A percentile compares a stretch with the other conserved stretches of the same genome.
Conservation (phyloP, 2,113 vertebrate species). For the Paralichthys olivaceus region DNA sequence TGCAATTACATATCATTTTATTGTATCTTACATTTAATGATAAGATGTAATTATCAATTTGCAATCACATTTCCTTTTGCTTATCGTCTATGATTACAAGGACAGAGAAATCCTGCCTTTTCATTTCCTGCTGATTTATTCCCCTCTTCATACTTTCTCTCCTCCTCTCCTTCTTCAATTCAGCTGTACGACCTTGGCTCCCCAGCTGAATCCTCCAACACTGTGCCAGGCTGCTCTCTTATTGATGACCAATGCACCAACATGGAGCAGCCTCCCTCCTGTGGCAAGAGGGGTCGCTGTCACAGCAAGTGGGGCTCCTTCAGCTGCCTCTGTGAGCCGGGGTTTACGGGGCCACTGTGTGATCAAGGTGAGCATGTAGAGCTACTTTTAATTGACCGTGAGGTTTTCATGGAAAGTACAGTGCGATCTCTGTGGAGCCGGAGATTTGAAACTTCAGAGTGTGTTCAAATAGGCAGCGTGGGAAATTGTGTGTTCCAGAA, state of each 20-base stretch:
- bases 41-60: not conserved
- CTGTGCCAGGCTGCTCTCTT: conserved; percentile 83
- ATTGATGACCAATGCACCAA: conserved; percentile 84
- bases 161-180: conserved; percentile 6
- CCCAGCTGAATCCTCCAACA: conserved; percentile 84
- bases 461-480: conserved; percentile 5
- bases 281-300: conserved; percentile 84
- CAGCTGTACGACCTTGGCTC: conserved; percentile 87
- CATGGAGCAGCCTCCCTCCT: conserved; percentile 78
- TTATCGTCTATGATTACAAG: conserved; percentile 1
- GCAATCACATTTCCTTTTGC: conserved; percentile 9
- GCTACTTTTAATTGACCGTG: not conserved
- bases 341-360: conserved; percentile 85
- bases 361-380: conserved; percentile 81
- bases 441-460: conserved; percentile 22
- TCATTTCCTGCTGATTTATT: conserved; percentile 7
- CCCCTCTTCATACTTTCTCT: conserved; percentile 3
- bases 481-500: conserved; percentile 9
- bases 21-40: conserved; percentile 4
- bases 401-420: conserved; percentile 23
- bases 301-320: conserved; percentile 82
- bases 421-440: conserved; percentile 7
- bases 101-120: not conserved
- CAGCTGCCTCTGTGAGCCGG: conserved; percentile 84
- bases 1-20: not conserved